Base-by-base conservation (phyloP, 2,888 invertebrate species). In the Exocentrus adspersus region DNA sequence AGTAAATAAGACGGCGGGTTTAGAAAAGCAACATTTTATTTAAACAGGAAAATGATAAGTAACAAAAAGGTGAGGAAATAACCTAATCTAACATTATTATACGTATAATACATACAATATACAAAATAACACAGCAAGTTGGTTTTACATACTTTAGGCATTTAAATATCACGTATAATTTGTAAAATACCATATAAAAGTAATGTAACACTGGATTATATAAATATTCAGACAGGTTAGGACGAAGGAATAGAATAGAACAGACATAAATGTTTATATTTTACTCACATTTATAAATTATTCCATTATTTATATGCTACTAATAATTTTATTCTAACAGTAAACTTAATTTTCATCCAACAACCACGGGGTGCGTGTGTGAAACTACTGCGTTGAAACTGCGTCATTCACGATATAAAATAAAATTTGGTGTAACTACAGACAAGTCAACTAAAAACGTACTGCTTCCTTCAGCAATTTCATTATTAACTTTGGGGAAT, bases 21-120 rank as follows among this genome's bases (percentile, higher is more conserved):
- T 62, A 64, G 41, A 67, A 69, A 69, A 67, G 69, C 66, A 69
- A 67, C 66, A 64, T 48, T 69, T 67, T 69, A 69, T 68, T 68
- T 21, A 61, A 67, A 62, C 62, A 45, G 56, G 59, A 65, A 67
- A 64, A 56, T 64, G 14, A 56, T 62, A 50, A 60, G 53, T 56
- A 67, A 63, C 57, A 65, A 65, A 59, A 24, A 58, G 20, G 30
- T 42, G 41, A 42, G 16, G 45, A 43, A 54, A 54, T 54, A 54
- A 17, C 21, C 48, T 56, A 61, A 58, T 24, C 50, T 61, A 67
- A 62, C 32, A 57, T 53, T 64, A 64, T 66, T 63, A n/a, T n/a
- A n/a, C n/a, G n/a, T n/a, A n/a, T n/a, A 10, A 37, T 65, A 65
- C 62, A 58, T 54, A 57, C 48, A 60, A 62, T 61, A 62, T 62